phyloP scores from a whole-genome alignment of 2,113 vertebrate genomes.

The Megalops atlanticus region DNA sequence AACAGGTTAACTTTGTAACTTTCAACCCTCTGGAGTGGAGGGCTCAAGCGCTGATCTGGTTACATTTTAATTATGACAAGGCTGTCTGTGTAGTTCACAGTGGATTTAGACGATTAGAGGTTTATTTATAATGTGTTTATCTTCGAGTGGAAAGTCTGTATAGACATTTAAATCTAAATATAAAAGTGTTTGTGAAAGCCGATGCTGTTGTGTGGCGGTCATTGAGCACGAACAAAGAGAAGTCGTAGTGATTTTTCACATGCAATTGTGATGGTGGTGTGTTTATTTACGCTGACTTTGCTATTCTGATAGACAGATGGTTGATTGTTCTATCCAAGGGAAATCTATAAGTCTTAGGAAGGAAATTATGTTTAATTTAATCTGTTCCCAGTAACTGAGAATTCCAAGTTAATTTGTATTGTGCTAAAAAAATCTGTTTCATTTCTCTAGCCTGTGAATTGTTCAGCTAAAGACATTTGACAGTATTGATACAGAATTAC shows the following conservation, averaged over 20 bases:
- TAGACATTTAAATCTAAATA: background rate
- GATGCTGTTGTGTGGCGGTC: background rate
- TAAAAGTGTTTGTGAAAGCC: background rate
- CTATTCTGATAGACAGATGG: no score
- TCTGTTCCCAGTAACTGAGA: background rate
- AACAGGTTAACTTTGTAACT: constrained; percentile 15
- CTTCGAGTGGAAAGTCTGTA: background rate
- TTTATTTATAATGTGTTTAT: constrained; percentile 19
- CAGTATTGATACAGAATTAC: background rate
- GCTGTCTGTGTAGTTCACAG: background rate
- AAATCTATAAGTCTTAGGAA: background rate
- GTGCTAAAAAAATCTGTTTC: background rate
- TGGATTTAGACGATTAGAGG: background rate
- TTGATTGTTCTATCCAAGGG: no score
- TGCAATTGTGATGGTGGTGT: no score
- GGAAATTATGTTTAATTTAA: background rate
- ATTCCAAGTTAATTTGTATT: background rate
- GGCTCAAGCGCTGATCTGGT: constrained; percentile 10
- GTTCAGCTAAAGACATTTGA: background rate
- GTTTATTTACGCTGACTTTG: no score
- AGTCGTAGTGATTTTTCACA: background rate
- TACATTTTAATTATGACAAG: constrained; percentile 32
- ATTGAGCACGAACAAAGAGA: no score
- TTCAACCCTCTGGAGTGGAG: constrained; percentile 4
- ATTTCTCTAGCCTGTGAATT: background rate